Percentiles rank a stretch among this genome's conserved stretches.
Conservation (phyloP, 2,113 vertebrate species). For the Chiloscyllium plagiosum region DNA sequence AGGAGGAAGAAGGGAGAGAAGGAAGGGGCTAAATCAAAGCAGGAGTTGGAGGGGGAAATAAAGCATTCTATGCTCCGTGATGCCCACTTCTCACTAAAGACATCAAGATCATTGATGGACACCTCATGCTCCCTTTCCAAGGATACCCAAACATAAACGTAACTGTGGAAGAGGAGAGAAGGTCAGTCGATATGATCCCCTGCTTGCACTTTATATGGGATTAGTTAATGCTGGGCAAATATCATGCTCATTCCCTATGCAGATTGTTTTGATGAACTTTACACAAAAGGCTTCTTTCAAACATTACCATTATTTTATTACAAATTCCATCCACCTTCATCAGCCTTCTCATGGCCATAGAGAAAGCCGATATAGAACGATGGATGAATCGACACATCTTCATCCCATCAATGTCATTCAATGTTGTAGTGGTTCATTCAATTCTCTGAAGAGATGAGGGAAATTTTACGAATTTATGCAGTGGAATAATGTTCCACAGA, state of each 20-base stretch:
- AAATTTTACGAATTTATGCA: neutral
- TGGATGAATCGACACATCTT: neutral
- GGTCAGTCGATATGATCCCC: too few relatives aligned
- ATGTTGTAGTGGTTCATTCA: neutral
- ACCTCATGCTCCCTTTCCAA: too few relatives aligned
- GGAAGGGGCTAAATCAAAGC: too few relatives aligned
- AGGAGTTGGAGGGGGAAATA: too few relatives aligned
- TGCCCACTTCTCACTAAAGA: too few relatives aligned
- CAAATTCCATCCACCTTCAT: neutral
- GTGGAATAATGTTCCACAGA: neutral
- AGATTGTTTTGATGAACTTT: neutral
- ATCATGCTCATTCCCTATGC: neutral
- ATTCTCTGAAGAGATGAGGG: neutral
- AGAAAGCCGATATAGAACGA: neutral
- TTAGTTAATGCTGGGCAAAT: neutral
- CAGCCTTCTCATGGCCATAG: neutral
- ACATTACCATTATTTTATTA: neutral
- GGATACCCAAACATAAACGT: too few relatives aligned
- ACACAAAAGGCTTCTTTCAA: neutral
- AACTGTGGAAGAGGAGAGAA: too few relatives aligned
- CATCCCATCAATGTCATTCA: neutral
- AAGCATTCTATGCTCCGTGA: too few relatives aligned
- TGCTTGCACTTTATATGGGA: neutral
- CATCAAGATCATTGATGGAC: too few relatives aligned
- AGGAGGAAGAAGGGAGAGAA: too few relatives aligned